These are phyloP conservation scores for Orthochromis malagaraziensis DNA, from an alignment of 2,113 vertebrate genomes.

Conservation along the genomic window DNA sequence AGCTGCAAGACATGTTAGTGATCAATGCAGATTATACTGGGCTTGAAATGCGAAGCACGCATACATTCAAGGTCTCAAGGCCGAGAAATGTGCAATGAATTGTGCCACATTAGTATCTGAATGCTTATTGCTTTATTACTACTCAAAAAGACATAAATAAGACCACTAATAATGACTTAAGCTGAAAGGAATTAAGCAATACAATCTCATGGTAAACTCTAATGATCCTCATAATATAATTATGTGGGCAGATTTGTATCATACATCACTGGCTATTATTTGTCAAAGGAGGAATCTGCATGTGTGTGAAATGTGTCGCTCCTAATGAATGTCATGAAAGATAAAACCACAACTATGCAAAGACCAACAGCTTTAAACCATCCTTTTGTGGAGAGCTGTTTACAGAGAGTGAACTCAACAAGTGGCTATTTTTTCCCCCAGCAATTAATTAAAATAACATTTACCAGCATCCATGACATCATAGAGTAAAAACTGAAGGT, in stretches of 20 bases:
- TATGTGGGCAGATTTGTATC: constrained; percentile 11
- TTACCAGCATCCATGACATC: background rate
- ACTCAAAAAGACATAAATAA: background rate
- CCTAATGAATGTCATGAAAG: background rate
- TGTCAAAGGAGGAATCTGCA: constrained; percentile 15
- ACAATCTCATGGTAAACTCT: background rate
- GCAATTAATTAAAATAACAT: background rate
- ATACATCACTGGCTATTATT: background rate
- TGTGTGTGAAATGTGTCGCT: constrained; percentile 7
- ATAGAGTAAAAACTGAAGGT: background rate
- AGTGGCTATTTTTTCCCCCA: background rate
- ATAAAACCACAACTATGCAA: constrained; percentile 17
- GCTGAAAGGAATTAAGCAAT: background rate
- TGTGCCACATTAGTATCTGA: background rate
- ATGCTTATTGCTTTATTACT: background rate
- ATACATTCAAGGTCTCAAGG: background rate
- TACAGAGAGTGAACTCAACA: background rate
- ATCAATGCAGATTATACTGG: background rate
- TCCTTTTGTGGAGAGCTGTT: background rate
- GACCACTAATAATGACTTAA: background rate
- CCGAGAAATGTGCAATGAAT: background rate
- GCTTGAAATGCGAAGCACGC: background rate
- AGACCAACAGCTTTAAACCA: constrained; percentile 2
- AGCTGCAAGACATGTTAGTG: background rate
- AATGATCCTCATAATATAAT: background rate